Percentiles rank a stretch among this genome's conserved stretches.
Evolutionary conservation across 2,888 invertebrate species (phyloP).

Genomic region (Hemistola chrysoprasaria): DNA sequence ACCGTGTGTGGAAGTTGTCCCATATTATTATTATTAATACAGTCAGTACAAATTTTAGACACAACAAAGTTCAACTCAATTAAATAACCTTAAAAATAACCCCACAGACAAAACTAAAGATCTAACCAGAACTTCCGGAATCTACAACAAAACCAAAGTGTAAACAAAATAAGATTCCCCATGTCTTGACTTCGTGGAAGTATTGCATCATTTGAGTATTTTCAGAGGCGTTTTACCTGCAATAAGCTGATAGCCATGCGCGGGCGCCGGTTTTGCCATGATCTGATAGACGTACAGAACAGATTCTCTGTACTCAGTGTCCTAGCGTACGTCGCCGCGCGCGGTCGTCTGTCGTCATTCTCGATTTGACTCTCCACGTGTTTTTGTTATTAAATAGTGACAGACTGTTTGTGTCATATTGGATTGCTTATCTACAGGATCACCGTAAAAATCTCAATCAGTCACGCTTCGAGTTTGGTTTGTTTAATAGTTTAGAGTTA

Average conservation of each 20-base stretch:
- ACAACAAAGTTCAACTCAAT: no score
- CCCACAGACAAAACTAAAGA: no score
- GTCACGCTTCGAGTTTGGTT: constrained; percentile 50
- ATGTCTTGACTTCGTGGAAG: constrained; percentile 44
- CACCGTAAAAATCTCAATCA: constrained; percentile 38
- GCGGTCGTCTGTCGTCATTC: constrained; percentile 55
- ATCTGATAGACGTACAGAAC: constrained; percentile 22
- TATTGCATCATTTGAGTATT: constrained; percentile 57
- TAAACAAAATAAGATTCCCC: constrained; percentile 31
- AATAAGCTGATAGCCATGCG: constrained; percentile 53
- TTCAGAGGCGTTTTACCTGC: constrained; percentile 68
- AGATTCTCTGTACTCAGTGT: constrained; percentile 47
- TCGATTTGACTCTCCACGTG: constrained; percentile 50
- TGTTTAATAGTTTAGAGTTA: constrained; percentile 35
- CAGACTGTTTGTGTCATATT: constrained; percentile 44
- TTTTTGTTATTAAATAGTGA: constrained; percentile 71
- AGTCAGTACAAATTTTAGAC: no score
- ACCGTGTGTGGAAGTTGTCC: no score
- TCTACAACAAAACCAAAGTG: constrained; percentile 35
- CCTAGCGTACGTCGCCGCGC: constrained; percentile 47
- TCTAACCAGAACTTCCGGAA: neutral
- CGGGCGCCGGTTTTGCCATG: constrained; percentile 40
- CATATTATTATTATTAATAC: no score
- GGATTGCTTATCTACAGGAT: constrained; percentile 56
- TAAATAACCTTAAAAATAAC: no score